phyloP scores from a whole-genome alignment of 2,797 vertebrate species.

The Melanotaenia trifasciata region DNA sequence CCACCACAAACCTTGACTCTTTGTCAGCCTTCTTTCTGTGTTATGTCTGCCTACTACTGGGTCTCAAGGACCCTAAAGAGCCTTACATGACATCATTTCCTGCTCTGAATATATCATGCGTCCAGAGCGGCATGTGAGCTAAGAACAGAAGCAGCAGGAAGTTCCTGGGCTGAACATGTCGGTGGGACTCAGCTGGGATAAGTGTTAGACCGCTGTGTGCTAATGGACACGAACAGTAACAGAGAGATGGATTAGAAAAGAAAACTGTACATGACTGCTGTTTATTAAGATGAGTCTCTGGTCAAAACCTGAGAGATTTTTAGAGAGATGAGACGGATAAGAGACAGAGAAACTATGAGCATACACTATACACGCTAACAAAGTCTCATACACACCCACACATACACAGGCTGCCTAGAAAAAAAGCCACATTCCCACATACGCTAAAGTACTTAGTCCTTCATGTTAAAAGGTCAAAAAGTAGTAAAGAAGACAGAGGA shows the following conservation, averaged over 20 bases:
- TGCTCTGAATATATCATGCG: conserved; percentile 70
- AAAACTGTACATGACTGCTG: neutral
- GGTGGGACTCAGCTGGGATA: conserved; percentile 41
- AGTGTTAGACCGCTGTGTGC: neutral
- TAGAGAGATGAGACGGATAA: conserved; percentile 3
- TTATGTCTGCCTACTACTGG: conserved; percentile 37
- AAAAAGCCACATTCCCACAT: conserved; percentile 74
- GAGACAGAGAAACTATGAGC: conserved; percentile 2
- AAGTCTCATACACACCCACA: conserved; percentile 4
- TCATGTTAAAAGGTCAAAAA: conserved; percentile 59
- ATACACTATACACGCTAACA: neutral
- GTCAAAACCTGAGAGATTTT: neutral
- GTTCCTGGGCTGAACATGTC: conserved; percentile 52
- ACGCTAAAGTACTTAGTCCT: conserved; percentile 68
- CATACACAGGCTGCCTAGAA: conserved; percentile 57
- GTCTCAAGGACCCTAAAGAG: conserved; percentile 54
- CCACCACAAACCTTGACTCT: conserved; percentile 38
- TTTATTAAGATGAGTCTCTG: neutral
- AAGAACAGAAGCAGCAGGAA: conserved; percentile 73
- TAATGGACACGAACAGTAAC: neutral
- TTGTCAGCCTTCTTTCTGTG: conserved; percentile 40
- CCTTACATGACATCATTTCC: conserved; percentile 74
- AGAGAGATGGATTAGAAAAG: neutral
- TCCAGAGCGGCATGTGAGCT: conserved; percentile 55
- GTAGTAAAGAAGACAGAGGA: conserved; percentile 37